Percentiles rank a stretch among this genome's conserved stretches.
Conservation (phyloP, 2,888 invertebrate species). For the Ditylenchus weischeri region DNA sequence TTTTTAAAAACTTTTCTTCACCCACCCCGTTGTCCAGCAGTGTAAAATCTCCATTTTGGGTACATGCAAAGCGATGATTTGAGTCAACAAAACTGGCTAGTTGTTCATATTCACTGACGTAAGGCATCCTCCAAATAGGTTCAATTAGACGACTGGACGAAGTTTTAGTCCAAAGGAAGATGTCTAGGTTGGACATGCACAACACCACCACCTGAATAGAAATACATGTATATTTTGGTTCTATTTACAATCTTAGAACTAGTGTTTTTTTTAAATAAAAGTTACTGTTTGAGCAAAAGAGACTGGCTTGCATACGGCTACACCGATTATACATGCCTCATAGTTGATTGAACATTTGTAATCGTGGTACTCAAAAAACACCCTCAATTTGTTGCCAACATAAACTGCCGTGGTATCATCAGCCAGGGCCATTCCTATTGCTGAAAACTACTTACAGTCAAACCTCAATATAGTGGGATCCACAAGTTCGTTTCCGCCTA, state of each 20-base stretch:
- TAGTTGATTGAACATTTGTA: conserved; percentile 2
- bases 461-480: background rate
- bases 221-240: background rate
- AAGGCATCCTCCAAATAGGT: conserved; percentile 1
- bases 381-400: conserved; percentile 8
- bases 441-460: background rate
- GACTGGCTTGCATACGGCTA: conserved; percentile 1
- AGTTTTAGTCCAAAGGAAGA: conserved; percentile 9
- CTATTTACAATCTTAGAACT: background rate
- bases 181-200: conserved; percentile 3
- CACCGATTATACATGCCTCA: background rate
- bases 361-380: conserved; percentile 17
- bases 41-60: conserved; percentile 3
- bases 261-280: too few relatives aligned
- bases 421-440: conserved; percentile 2
- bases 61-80: conserved; percentile 3
- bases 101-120: background rate
- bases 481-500: too few relatives aligned
- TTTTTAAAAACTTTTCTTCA: too few relatives aligned
- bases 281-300: background rate
- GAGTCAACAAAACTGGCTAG: background rate
- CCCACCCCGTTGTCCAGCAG: too few relatives aligned
- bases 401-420: conserved; percentile 10
- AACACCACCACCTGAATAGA: background rate
- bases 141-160: conserved; percentile 1